Conservation (phyloP, 1,140 invertebrate species). For the Cryptotermes secundus region DNA sequence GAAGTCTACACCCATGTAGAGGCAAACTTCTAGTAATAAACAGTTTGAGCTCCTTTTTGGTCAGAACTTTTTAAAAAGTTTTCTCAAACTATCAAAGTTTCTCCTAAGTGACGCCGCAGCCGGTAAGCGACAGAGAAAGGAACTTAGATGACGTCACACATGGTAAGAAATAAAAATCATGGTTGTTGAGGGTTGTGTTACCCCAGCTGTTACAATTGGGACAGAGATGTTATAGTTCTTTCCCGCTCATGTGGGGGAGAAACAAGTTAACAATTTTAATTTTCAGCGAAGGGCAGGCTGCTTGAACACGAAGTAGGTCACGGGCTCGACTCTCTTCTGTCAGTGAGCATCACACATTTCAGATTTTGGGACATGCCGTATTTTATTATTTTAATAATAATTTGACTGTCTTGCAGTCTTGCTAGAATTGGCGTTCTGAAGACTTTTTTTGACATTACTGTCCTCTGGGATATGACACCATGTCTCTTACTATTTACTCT, state of each 20-base stretch:
- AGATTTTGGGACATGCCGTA: no score
- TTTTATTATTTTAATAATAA: no score
- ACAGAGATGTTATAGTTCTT: neutral
- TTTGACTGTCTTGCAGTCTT: no score
- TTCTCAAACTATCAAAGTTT: neutral
- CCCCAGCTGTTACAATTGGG: neutral
- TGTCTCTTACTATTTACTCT: no score
- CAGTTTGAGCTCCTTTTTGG: neutral
- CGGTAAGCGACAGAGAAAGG: neutral
- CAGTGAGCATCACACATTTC: no score
- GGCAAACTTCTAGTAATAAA: neutral
- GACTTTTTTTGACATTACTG: no score
- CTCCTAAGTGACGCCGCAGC: constrained; percentile 9
- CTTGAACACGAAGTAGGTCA: neutral
- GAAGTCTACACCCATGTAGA: neutral
- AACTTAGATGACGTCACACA: neutral
- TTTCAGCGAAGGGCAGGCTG: neutral
- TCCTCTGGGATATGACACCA: no score
- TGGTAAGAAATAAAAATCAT: constrained; percentile 7
- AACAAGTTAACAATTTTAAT: constrained; percentile 15
- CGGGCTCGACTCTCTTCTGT: no score
- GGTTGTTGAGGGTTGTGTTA: neutral
- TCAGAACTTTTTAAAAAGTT: neutral
- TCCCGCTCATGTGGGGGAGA: neutral
- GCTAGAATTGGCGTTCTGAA: no score